A percentile compares a stretch with the other conserved stretches of the same genome.
These are phyloP conservation scores for Tursiops truncatus DNA, from an alignment of 2,113 vertebrate species.

Conservation along the genomic window DNA sequence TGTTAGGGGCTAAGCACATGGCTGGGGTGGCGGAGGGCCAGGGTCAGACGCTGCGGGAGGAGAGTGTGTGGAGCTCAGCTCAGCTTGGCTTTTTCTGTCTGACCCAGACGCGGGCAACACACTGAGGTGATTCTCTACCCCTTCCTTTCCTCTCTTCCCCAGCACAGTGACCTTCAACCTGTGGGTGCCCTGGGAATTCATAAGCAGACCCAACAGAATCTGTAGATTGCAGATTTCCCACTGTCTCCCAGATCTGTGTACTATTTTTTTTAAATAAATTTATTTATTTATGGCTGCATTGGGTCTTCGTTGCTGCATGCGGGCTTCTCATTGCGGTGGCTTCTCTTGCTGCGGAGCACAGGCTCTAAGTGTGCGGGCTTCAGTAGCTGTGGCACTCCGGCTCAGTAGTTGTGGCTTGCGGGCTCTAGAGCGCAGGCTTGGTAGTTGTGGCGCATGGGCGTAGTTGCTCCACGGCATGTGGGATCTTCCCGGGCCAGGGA, in stretches of 20 bases:
- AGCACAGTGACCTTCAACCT: background rate
- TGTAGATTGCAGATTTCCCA: background rate
- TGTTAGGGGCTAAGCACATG: constrained; percentile 37
- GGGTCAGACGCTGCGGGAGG: background rate
- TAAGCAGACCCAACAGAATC: background rate
- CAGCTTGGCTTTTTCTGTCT: background rate
- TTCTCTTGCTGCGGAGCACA: too few relatives aligned
- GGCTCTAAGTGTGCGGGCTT: too few relatives aligned
- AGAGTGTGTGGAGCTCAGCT: background rate
- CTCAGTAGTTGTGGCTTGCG: too few relatives aligned
- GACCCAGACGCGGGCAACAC: background rate
- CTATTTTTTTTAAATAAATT: background rate
- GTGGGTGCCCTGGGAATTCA: background rate
- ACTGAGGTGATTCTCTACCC: background rate
- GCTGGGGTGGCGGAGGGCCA: background rate
- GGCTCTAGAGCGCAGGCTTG: too few relatives aligned
- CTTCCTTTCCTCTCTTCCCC: background rate
- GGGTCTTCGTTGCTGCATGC: too few relatives aligned
- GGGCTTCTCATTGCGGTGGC: too few relatives aligned
- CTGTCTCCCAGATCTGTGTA: background rate
- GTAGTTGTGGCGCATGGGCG: too few relatives aligned
- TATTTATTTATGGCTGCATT: too few relatives aligned
- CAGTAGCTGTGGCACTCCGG: too few relatives aligned
- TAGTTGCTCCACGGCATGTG: too few relatives aligned
- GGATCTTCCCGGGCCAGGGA: too few relatives aligned